Percentiles rank a stretch among this genome's conserved stretches.
These are phyloP conservation scores for Anoplius nigerrimus DNA, from an alignment of 2,888 invertebrate species.

Conservation along the genomic window DNA sequence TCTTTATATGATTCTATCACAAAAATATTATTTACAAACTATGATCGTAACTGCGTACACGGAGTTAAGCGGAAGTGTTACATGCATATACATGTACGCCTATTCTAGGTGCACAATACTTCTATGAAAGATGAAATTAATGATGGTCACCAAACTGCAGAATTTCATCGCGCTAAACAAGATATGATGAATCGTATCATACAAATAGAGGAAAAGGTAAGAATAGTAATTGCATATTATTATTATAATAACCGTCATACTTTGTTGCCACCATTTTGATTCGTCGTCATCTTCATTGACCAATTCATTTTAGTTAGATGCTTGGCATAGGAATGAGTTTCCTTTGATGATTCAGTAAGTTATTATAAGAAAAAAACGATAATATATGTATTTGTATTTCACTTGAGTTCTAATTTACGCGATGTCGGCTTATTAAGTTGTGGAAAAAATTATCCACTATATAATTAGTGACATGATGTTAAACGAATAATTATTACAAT, in stretches of 20 bases:
- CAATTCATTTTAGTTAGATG: neutral
- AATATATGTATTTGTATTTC: no score
- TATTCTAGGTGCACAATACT: conserved; percentile 42
- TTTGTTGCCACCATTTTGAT: neutral
- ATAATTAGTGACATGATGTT: no score
- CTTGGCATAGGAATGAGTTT: neutral
- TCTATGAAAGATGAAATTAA: conserved; percentile 64
- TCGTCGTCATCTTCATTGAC: no score
- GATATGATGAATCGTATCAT: conserved; percentile 73
- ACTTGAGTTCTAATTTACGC: no score
- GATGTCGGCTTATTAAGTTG: no score
- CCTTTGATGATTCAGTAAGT: neutral
- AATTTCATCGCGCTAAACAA: conserved; percentile 70
- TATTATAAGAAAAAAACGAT: no score
- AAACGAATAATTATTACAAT: no score
- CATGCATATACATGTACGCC: neutral
- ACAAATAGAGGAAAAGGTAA: conserved; percentile 73
- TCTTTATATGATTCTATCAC: neutral
- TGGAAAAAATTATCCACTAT: no score
- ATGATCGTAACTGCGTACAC: no score
- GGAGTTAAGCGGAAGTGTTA: no score
- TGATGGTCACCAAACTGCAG: conserved; percentile 66
- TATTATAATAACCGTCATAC: neutral
- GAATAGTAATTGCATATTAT: neutral
- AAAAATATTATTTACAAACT: neutral